Conservation (phyloP, 53 echinoderm and acorn worm genomes). For the Echinometra lucunter region DNA sequence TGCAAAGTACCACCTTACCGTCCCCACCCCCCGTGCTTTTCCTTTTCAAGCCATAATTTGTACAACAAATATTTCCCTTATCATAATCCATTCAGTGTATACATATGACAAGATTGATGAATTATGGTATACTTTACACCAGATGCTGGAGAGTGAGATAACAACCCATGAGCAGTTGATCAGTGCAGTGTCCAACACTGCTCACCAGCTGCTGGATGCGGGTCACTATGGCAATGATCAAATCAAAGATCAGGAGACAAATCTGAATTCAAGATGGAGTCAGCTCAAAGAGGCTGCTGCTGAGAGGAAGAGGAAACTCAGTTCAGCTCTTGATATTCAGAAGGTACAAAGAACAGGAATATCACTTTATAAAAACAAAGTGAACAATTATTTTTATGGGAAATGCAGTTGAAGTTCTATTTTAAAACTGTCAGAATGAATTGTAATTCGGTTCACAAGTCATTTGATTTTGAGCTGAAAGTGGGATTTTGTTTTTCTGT, state of each 20-base stretch:
- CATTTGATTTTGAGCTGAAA: too few species aligned
- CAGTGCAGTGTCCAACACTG: slow-evolving; percentile 70
- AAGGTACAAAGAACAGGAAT: slow-evolving; percentile 60
- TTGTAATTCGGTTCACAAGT: too few species aligned
- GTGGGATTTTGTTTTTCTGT: too few species aligned
- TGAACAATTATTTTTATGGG: too few species aligned
- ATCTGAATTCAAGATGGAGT: slow-evolving; percentile 75
- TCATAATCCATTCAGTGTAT: too few species aligned
- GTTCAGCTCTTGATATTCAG: slow-evolving; percentile 81
- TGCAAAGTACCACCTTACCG: too few species aligned
- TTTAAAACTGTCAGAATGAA: too few species aligned
- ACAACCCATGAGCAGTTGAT: slow-evolving; percentile 86
- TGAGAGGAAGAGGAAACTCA: slow-evolving; percentile 72
- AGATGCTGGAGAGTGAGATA: slow-evolving; percentile 87
- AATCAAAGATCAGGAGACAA: slow-evolving; percentile 69
- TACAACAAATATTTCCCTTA: too few species aligned
- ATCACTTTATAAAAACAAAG: too few species aligned
- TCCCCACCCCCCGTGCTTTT: too few species aligned
- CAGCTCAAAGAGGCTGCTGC: slow-evolving; percentile 78
- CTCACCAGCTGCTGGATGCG: slow-evolving; percentile 71
- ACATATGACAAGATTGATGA: neutral
- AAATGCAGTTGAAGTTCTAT: too few species aligned
- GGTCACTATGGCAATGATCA: slow-evolving; percentile 84
- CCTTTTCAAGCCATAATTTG: too few species aligned
- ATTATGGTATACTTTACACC: neutral